Percentiles rank a stretch among this genome's conserved stretches.
These are phyloP conservation scores for Endomychus coccineus DNA, from an alignment of 2,888 invertebrate species.

Conservation along the genomic window DNA sequence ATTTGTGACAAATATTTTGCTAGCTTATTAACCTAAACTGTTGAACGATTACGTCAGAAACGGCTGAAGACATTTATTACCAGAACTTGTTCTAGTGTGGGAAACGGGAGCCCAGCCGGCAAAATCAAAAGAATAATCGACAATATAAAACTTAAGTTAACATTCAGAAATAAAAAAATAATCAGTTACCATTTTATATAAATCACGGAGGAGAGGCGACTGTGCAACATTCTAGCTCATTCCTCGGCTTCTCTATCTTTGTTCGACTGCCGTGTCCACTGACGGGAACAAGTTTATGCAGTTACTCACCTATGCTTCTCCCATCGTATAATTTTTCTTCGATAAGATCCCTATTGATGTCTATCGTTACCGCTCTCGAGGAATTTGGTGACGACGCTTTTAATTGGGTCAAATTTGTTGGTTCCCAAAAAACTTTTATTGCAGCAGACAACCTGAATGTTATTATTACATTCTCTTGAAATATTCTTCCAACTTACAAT, in stretches of 20 bases:
- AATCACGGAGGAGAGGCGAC: slow-evolving; percentile 36
- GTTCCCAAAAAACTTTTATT: no score
- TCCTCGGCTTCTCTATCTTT: slow-evolving; percentile 20
- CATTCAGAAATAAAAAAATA: slow-evolving; percentile 44
- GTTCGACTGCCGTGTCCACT: slow-evolving; percentile 15
- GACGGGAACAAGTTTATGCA: slow-evolving; percentile 24
- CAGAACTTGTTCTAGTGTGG: slow-evolving; percentile 39
- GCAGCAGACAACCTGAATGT: no score
- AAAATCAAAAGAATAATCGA: slow-evolving; percentile 43
- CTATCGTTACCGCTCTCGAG: slow-evolving; percentile 30
- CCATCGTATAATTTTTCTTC: slow-evolving; percentile 30
- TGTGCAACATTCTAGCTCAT: slow-evolving; percentile 30
- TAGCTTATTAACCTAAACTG: slow-evolving; percentile 21
- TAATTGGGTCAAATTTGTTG: slow-evolving; percentile 35
- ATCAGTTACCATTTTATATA: slow-evolving; percentile 45
- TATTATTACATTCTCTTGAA: no score
- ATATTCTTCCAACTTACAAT: no score
- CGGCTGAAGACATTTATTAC: slow-evolving; percentile 32
- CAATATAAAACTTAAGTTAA: slow-evolving; percentile 46
- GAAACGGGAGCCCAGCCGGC: slow-evolving; percentile 42
- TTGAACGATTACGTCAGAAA: slow-evolving; percentile 25
- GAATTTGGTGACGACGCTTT: slow-evolving; percentile 25
- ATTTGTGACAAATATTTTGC: slow-evolving; percentile 13
- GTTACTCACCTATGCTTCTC: slow-evolving; percentile 26
- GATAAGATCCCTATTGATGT: slow-evolving; percentile 33